Conservation (phyloP, 2,113 vertebrate genomes). For the Smithornis capensis region DNA sequence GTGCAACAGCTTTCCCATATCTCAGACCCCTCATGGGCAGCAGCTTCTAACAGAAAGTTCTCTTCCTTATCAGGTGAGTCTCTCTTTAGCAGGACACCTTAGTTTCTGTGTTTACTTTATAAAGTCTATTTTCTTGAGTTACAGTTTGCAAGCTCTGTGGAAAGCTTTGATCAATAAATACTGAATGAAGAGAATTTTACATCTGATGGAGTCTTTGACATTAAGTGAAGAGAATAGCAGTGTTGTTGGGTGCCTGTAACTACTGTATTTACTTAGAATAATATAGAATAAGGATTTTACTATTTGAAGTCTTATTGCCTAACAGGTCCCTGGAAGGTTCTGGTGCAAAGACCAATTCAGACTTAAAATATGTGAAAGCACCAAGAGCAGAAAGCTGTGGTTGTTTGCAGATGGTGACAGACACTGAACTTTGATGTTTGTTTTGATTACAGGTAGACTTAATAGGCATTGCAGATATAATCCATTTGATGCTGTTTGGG, state of each 20-base stretch:
- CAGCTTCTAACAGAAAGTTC: slow-evolving; percentile 74
- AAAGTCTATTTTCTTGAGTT: background rate
- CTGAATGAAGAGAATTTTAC: background rate
- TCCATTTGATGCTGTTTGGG: slow-evolving; percentile 80
- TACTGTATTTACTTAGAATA: background rate
- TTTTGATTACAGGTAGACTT: slow-evolving; percentile 83
- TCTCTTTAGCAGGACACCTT: background rate
- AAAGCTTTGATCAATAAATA: background rate
- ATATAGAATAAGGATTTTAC: background rate
- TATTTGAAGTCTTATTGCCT: background rate
- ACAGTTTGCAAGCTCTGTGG: background rate
- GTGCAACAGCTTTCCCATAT: slow-evolving; percentile 70
- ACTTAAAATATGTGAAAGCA: background rate
- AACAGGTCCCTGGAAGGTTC: background rate
- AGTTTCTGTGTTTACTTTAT: background rate
- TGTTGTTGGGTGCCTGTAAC: background rate
- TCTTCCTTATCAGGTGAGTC: slow-evolving; percentile 80
- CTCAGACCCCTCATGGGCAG: slow-evolving; percentile 73
- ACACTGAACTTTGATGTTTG: background rate
- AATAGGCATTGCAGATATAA: slow-evolving; percentile 82
- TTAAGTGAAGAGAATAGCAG: background rate
- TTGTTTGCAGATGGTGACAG: background rate
- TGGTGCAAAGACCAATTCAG: background rate
- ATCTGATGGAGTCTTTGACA: background rate
- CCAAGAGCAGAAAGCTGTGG: background rate